These are phyloP conservation scores for Numenius arquata DNA, from an alignment of 2,113 vertebrate species.

Conservation along the genomic window DNA sequence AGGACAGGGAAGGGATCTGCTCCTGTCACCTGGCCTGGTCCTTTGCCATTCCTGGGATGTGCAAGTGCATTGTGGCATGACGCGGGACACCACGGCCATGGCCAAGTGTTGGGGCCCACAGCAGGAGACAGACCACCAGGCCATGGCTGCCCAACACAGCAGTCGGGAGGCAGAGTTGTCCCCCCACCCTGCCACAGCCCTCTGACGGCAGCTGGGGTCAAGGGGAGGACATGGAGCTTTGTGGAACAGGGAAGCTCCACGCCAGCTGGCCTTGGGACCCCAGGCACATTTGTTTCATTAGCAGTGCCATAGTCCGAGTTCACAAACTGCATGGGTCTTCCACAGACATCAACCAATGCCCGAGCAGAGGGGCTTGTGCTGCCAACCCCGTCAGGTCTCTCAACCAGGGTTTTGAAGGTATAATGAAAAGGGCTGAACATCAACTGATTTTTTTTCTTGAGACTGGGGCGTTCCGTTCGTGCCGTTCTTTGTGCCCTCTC, in stretches of 20 bases:
- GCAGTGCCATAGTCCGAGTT: fast-evolving
- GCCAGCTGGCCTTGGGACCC: too few relatives aligned
- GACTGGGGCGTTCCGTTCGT: fast-evolving
- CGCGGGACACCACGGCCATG: fast-evolving
- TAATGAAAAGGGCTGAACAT: background rate
- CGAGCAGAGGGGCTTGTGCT: background rate
- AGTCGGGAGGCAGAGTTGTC: fast-evolving
- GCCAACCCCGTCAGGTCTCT: background rate
- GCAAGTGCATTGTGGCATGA: fast-evolving
- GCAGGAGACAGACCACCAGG: background rate
- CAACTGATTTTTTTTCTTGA: background rate
- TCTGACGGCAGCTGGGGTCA: background rate
- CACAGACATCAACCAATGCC: background rate
- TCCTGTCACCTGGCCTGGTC: fast-evolving
- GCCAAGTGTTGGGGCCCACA: fast-evolving
- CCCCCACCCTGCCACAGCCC: background rate
- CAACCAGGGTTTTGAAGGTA: background rate
- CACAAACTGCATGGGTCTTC: background rate
- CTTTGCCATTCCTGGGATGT: background rate
- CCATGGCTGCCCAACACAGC: fast-evolving
- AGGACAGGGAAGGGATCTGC: background rate
- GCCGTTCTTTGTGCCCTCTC: background rate
- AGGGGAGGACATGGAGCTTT: background rate
- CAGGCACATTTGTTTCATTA: background rate
- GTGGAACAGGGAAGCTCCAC: background rate